phyloP scores from a whole-genome alignment of 2,113 vertebrate species.

The Labeo rohita region DNA sequence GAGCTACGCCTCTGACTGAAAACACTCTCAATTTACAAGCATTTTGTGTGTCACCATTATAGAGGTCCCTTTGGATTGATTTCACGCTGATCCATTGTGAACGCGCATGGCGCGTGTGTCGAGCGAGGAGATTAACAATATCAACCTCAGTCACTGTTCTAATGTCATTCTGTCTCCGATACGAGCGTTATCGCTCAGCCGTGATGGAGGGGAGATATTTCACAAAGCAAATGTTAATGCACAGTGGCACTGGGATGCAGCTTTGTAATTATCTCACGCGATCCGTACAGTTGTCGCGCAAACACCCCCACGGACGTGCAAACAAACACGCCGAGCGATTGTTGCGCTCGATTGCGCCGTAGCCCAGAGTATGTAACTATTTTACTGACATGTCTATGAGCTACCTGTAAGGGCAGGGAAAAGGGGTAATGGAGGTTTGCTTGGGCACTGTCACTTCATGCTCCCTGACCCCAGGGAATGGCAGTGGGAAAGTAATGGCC shows the following conservation, averaged over 20 bases:
- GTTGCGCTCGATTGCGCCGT: slow-evolving; percentile 16
- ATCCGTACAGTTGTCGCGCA: slow-evolving; percentile 33
- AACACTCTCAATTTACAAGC: slow-evolving; percentile 71
- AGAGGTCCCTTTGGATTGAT: slow-evolving; percentile 58
- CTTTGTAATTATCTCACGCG: slow-evolving; percentile 57
- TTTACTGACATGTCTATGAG: slow-evolving; percentile 63
- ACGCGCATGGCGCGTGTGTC: slow-evolving; percentile 65
- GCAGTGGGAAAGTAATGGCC: slow-evolving; percentile 78
- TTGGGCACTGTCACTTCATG: slow-evolving; percentile 78
- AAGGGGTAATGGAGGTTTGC: slow-evolving; percentile 78
- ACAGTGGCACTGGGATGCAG: slow-evolving; percentile 51
- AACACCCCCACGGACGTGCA: slow-evolving; percentile 7
- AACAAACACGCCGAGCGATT: background rate
- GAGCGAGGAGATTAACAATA: slow-evolving; percentile 66
- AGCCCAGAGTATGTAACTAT: slow-evolving; percentile 62
- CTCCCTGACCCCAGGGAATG: slow-evolving; percentile 73
- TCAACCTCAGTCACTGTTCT: slow-evolving; percentile 65
- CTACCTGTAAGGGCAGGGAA: slow-evolving; percentile 71
- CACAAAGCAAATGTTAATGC: slow-evolving; percentile 58
- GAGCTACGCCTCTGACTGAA: slow-evolving; percentile 60
- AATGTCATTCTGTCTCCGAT: slow-evolving; percentile 66
- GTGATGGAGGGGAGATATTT: slow-evolving; percentile 60
- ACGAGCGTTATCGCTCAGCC: slow-evolving; percentile 51
- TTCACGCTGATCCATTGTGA: slow-evolving; percentile 65
- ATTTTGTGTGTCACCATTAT: slow-evolving; percentile 36